Percentiles rank a stretch among this genome's conserved stretches.
These are phyloP conservation scores for Nephrotoma flavescens DNA, from an alignment of 2,888 invertebrate species.

Conservation along the genomic window DNA sequence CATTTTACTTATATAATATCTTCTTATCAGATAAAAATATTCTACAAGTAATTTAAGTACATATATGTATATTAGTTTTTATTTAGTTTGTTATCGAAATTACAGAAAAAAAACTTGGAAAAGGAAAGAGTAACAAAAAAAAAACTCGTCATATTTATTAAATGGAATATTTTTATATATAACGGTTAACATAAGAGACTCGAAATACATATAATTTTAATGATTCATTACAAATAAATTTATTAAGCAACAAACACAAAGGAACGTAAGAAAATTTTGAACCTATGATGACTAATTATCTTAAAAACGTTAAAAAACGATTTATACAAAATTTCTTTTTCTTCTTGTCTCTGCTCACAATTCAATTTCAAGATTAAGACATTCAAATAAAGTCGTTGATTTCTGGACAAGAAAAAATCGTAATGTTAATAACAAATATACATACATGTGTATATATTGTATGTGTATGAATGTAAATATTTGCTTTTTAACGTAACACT, in stretches of 20 bases:
- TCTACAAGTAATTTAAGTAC: background rate
- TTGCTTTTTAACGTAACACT: background rate
- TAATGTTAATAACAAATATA: background rate
- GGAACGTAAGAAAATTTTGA: background rate
- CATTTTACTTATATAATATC: background rate
- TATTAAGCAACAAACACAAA: background rate
- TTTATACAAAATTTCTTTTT: background rate
- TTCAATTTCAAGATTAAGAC: background rate
- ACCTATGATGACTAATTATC: background rate
- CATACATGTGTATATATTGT: background rate
- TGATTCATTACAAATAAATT: background rate
- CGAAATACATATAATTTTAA: background rate
- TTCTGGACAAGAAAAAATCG: background rate
- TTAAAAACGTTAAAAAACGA: background rate
- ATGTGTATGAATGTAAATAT: background rate
- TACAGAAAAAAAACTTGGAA: background rate
- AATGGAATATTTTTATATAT: background rate
- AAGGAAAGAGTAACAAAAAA: background rate
- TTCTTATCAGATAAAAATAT: conserved; percentile 3
- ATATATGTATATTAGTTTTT: background rate
- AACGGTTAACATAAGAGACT: background rate
- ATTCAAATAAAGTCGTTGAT: background rate
- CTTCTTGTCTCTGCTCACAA: background rate
- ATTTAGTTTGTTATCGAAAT: background rate
- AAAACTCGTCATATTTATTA: background rate